Base-by-base conservation (phyloP, 2,888 invertebrate genomes). In the Allolobophora icterica region DNA sequence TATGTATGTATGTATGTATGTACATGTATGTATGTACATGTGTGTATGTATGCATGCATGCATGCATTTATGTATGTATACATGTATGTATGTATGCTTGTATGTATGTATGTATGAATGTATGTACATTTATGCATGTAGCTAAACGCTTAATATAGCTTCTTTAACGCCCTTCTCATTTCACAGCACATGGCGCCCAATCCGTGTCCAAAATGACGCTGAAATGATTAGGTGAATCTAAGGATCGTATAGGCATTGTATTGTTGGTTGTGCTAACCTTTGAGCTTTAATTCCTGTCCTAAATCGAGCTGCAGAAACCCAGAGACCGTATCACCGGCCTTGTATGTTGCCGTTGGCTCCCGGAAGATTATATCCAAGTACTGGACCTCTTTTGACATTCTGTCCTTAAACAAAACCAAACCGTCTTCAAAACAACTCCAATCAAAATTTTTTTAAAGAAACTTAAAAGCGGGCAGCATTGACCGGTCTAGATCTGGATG, bases 261-360 rank as follows among this genome's bases (percentile, higher is more conserved):
- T 87, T n/a, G 90, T 13, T 35, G 1, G 34, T 84, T 52, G 19
- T 33, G 35, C 92, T 90, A 83, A 93, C 93, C 92, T 92, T 92
- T 92, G 35, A 93, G 34, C 87, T 92, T 93, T 42, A 93, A 89
- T 38, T 93, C 93, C 71, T 91, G 90, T 11, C 42, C 30, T 13
- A 92, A 58, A n/a, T 92, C 93, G 38, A 93, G 89, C 17, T 90
- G 71, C 1, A 93, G 91, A 33, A 84, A 89, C 19, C 93, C 93
- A 15, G 91, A 35, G 19, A 93, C 91, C 15, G 90, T 89, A 15
- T 92, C 92, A 0, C 92, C 92, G 6, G 92, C 91, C 89, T 83
- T 91, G 91, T 89, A 93, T 6, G 90, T 90, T 87, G 90, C 90
- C n/a, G 84, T 90, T 71, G 92, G 92, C 84, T 93, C 92, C 89